Evolutionary conservation across 2,797 vertebrate species (phyloP).

Genomic region (Pteropus rufus): DNA sequence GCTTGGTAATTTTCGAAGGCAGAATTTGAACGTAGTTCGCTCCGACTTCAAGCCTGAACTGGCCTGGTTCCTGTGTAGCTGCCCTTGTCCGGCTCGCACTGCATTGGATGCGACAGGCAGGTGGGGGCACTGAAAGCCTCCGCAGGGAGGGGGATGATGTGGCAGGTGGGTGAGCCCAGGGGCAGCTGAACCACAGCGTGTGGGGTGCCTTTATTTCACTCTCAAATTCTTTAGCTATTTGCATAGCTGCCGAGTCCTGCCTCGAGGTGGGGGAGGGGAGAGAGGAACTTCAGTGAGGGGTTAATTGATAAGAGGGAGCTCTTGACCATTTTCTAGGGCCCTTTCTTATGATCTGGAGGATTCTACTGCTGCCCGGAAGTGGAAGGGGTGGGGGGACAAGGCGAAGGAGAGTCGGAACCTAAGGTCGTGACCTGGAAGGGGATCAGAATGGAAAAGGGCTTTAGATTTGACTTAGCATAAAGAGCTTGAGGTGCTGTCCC

Average conservation of each 20-base stretch:
- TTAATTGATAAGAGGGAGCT: neutral
- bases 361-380: neutral
- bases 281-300: rapidly evolving
- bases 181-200: rapidly evolving
- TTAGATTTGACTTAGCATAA: neutral
- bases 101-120: neutral
- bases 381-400: rapidly evolving
- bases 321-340: neutral
- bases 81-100: rapidly evolving
- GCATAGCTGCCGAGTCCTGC: neutral
- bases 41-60: neutral
- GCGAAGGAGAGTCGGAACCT: neutral
- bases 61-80: neutral
- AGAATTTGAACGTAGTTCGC: neutral
- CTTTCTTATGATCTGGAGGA: neutral
- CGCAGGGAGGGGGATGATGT: rapidly evolving
- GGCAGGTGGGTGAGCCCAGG: rapidly evolving
- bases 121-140: rapidly evolving
- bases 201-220: neutral
- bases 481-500: neutral
- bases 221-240: neutral
- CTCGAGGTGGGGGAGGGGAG: rapidly evolving
- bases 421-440: neutral
- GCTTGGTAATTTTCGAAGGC: neutral
- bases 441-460: neutral